A percentile compares a stretch with the other conserved stretches of the same genome.
Evolutionary conservation across 37 sponge, comb jelly and placozoan species (phyloP).

Genomic region (Beroe forskalii): DNA sequence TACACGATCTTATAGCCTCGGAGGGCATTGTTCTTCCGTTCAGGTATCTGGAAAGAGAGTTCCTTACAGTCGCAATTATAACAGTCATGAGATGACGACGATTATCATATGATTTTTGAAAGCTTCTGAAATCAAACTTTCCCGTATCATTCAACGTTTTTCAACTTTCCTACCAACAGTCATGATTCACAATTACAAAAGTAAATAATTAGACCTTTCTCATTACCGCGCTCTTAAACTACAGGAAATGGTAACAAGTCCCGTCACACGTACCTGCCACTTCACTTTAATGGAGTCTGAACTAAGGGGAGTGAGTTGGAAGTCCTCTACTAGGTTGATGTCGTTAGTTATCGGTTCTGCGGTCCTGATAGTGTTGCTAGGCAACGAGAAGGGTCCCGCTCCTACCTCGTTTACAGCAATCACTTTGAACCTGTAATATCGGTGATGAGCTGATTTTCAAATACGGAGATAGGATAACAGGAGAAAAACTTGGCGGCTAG

Average conservation of each 20-base stretch:
- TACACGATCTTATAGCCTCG: constrained; percentile 11
- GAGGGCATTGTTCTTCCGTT: not conserved
- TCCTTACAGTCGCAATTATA: not conserved
- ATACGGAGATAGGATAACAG: no score
- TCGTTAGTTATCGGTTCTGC: not conserved
- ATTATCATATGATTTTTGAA: no score
- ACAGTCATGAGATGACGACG: not conserved
- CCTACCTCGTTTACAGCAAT: constrained; percentile 42
- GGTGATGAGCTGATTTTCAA: no score
- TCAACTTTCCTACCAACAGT: no score
- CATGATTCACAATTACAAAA: no score
- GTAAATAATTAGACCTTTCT: no score
- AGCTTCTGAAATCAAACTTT: no score
- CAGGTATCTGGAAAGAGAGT: constrained; percentile 1
- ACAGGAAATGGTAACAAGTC: no score
- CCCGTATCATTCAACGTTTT: no score
- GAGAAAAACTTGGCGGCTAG: no score
- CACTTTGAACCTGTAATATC: constrained; percentile 46
- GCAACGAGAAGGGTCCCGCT: not conserved
- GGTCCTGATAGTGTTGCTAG: constrained; percentile 8
- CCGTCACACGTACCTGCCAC: constrained; percentile 37
- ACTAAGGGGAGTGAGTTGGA: not conserved
- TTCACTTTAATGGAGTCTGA: constrained; percentile 26
- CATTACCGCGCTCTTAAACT: no score
- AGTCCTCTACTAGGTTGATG: constrained; percentile 5